Conservation (phyloP, 2,113 vertebrate genomes). For the Anolis sagrei region DNA sequence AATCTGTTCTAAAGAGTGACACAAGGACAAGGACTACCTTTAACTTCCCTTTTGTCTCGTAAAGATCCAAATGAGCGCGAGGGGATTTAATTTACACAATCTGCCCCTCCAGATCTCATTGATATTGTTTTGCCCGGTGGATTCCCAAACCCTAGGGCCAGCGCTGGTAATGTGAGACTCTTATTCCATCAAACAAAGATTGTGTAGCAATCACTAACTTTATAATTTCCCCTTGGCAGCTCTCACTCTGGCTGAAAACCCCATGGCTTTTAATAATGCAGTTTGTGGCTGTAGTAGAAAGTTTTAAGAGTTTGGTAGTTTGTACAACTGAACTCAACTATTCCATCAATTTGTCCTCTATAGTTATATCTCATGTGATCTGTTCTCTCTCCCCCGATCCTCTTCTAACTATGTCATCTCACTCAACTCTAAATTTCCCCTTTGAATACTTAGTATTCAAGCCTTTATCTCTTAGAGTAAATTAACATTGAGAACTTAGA, state of each 20-base stretch:
- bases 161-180: background rate
- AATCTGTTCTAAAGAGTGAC: no score
- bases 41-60: background rate
- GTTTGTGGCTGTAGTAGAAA: background rate
- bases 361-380: background rate
- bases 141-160: background rate
- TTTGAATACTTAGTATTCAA: conserved; percentile 46
- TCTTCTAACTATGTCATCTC: background rate
- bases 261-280: background rate
- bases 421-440: conserved; percentile 28
- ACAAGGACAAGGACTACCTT: no score
- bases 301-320: conserved; percentile 17
- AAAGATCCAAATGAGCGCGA: background rate
- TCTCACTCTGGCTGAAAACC: background rate
- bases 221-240: background rate
- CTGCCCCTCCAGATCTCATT: background rate
- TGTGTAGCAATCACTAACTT: background rate
- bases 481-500: conserved; percentile 57
- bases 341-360: background rate
- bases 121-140: background rate
- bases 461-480: conserved; percentile 52
- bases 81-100: background rate
- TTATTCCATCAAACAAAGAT: background rate
- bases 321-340: conserved; percentile 22
- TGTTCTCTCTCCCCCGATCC: background rate